Percentiles rank a stretch among this genome's conserved stretches.
phyloP scores from a whole-genome alignment of 2,888 invertebrate genomes.

The Euzophera pinguis region DNA sequence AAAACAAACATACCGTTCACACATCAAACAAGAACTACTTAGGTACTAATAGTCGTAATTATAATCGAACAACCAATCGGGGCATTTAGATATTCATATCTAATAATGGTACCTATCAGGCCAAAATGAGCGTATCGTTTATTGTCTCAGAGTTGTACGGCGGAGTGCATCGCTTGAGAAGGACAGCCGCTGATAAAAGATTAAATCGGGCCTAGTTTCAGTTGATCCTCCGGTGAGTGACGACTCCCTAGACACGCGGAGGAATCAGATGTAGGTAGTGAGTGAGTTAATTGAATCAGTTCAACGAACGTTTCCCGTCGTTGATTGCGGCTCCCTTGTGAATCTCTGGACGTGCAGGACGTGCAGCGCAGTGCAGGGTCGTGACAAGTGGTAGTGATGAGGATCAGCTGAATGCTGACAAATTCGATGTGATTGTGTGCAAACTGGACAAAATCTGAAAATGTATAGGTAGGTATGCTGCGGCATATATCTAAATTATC shows the following conservation, averaged over 20 bases:
- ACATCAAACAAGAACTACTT: slow-evolving; percentile 44
- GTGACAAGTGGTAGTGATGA: slow-evolving; percentile 21
- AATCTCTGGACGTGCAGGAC: slow-evolving; percentile 16
- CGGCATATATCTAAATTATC: too few species aligned
- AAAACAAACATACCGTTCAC: slow-evolving; percentile 54
- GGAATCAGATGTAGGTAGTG: slow-evolving; percentile 27
- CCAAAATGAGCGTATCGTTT: slow-evolving; percentile 46
- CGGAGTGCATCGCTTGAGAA: slow-evolving; percentile 43
- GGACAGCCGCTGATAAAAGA: slow-evolving; percentile 68
- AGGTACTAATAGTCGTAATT: slow-evolving; percentile 51
- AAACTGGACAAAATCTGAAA: slow-evolving; percentile 19
- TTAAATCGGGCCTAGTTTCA: slow-evolving; percentile 64
- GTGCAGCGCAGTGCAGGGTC: slow-evolving; percentile 16
- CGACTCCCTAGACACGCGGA: slow-evolving; percentile 34
- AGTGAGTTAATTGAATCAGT: slow-evolving; percentile 61
- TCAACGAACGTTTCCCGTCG: slow-evolving; percentile 64
- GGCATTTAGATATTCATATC: slow-evolving; percentile 55
- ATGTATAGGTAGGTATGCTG: slow-evolving; percentile 40
- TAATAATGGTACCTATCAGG: slow-evolving; percentile 43
- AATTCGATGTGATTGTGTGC: slow-evolving; percentile 15
- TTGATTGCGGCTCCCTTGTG: slow-evolving; percentile 42
- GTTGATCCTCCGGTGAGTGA: slow-evolving; percentile 55
- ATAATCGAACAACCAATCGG: slow-evolving; percentile 60
- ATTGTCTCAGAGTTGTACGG: slow-evolving; percentile 52
- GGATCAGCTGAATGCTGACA: slow-evolving; percentile 8